Conservation (phyloP, 2,113 vertebrate genomes). For the Pontoporia blainvillei region DNA sequence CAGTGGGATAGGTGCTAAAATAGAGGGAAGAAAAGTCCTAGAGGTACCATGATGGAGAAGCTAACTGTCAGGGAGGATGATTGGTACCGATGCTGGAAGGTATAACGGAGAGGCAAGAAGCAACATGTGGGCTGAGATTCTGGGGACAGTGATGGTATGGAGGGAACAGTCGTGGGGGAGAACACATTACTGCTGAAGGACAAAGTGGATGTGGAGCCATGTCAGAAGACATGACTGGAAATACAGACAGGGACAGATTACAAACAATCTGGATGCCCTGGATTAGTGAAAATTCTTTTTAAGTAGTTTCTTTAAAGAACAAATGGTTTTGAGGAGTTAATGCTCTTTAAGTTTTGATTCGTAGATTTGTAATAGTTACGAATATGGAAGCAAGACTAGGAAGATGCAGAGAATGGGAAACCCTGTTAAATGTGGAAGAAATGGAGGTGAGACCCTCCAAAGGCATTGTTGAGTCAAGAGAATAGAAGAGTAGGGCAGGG, state of each 20-base stretch:
- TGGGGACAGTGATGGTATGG: accelerated
- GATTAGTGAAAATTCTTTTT: not conserved
- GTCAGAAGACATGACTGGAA: not conserved
- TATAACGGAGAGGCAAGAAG: not conserved
- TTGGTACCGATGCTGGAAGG: not conserved
- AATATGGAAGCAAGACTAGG: not conserved
- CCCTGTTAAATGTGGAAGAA: not conserved
- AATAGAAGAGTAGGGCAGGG: too few relatives aligned
- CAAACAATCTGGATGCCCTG: not conserved
- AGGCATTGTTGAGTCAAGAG: not conserved
- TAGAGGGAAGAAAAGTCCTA: not conserved
- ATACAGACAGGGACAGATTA: not conserved
- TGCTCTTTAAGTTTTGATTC: not conserved
- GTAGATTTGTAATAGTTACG: not conserved
- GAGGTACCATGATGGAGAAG: too few relatives aligned
- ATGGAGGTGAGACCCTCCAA: not conserved
- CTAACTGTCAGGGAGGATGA: not conserved
- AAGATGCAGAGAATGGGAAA: not conserved
- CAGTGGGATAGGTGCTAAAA: not conserved
- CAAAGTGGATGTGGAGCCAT: accelerated
- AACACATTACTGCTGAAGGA: not conserved
- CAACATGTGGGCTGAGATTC: not conserved
- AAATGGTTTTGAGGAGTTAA: not conserved
- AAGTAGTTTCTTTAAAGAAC: not conserved
- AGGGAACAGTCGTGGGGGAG: accelerated